These are phyloP conservation scores for Trichopria drosophilae DNA, from an alignment of 2,888 invertebrate species.

Conservation along the genomic window DNA sequence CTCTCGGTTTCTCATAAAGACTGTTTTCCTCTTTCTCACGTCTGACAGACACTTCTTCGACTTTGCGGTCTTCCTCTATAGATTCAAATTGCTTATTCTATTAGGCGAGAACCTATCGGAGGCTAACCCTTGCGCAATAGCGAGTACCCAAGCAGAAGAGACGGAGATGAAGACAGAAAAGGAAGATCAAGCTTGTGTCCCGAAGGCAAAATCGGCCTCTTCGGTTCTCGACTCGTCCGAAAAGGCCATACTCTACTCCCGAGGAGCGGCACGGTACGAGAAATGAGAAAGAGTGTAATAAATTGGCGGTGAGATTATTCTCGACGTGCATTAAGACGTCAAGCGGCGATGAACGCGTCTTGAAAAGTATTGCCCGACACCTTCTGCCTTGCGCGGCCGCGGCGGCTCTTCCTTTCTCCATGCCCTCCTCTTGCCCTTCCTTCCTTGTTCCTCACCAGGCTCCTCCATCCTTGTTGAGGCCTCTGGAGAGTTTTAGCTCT, in stretches of 20 bases:
- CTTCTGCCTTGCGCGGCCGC: constrained; percentile 42
- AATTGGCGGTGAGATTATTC: constrained; percentile 59
- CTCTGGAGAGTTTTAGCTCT: too few species aligned
- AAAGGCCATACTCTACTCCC: constrained; percentile 26
- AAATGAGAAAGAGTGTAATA: constrained; percentile 59
- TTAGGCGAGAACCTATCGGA: constrained; percentile 44
- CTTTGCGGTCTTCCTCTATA: constrained; percentile 39
- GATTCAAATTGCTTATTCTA: constrained; percentile 56
- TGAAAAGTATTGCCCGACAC: constrained; percentile 58
- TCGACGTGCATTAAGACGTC: constrained; percentile 60
- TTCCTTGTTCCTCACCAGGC: constrained; percentile 32
- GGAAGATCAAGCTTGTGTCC: constrained; percentile 30
- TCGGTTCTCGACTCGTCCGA: too few species aligned
- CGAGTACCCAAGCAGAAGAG: not conserved
- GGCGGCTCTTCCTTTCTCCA: constrained; percentile 26
- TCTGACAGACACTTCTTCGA: not conserved
- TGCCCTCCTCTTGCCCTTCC: constrained; percentile 19
- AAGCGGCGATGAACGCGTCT: constrained; percentile 50
- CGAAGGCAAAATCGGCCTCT: too few species aligned
- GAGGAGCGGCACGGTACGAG: constrained; percentile 41
- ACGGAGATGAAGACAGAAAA: constrained; percentile 2
- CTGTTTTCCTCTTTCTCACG: not conserved
- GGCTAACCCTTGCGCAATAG: constrained; percentile 25
- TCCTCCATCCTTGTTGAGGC: constrained; percentile 29
- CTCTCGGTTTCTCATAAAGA: not conserved